Evolutionary conservation across 2,888 invertebrate species (phyloP).

Genomic region (Buathra laborator): DNA sequence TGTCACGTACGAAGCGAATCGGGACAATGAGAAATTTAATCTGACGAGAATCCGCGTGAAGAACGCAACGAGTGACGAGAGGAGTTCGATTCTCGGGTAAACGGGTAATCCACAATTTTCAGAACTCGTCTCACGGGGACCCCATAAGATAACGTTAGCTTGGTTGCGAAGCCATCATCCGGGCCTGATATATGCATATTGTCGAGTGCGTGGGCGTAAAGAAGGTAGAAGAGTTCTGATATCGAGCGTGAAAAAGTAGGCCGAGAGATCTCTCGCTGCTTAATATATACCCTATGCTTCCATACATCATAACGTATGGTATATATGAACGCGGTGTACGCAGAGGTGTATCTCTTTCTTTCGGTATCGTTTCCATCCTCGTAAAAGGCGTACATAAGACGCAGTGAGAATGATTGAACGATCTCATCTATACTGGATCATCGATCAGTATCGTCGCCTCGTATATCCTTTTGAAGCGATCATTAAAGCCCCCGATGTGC

Average conservation of each 20-base stretch:
- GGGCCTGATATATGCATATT: slow-evolving; percentile 10
- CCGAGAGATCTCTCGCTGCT: slow-evolving; percentile 65
- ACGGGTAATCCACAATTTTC: slow-evolving; percentile 47
- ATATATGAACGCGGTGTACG: slow-evolving; percentile 14
- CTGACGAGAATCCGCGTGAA: neutral
- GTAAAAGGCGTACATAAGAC: slow-evolving; percentile 70
- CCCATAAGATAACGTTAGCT: slow-evolving; percentile 70
- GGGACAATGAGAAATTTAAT: slow-evolving; percentile 63
- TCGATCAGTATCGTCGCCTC: slow-evolving; percentile 47
- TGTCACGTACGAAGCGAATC: slow-evolving; percentile 27
- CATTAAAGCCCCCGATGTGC: slow-evolving; percentile 47
- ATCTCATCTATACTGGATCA: slow-evolving; percentile 47
- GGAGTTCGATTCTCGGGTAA: slow-evolving; percentile 56
- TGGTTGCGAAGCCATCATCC: slow-evolving; percentile 31
- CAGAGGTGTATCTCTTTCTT: slow-evolving; percentile 9
- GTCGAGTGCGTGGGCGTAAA: slow-evolving; percentile 55
- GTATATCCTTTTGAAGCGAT: slow-evolving; percentile 23
- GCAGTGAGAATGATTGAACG: slow-evolving; percentile 63
- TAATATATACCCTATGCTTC: slow-evolving; percentile 27
- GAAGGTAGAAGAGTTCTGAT: slow-evolving; percentile 28
- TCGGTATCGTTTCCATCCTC: slow-evolving; percentile 53
- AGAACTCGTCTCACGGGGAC: slow-evolving; percentile 58
- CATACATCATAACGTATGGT: slow-evolving; percentile 31
- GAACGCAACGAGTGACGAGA: slow-evolving; percentile 20
- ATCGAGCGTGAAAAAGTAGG: slow-evolving; percentile 75